Percentiles rank a stretch among this genome's conserved stretches.
These are phyloP conservation scores for Corythornis leucogaster DNA, from an alignment of 2,797 vertebrate genomes.

Conservation along the genomic window DNA sequence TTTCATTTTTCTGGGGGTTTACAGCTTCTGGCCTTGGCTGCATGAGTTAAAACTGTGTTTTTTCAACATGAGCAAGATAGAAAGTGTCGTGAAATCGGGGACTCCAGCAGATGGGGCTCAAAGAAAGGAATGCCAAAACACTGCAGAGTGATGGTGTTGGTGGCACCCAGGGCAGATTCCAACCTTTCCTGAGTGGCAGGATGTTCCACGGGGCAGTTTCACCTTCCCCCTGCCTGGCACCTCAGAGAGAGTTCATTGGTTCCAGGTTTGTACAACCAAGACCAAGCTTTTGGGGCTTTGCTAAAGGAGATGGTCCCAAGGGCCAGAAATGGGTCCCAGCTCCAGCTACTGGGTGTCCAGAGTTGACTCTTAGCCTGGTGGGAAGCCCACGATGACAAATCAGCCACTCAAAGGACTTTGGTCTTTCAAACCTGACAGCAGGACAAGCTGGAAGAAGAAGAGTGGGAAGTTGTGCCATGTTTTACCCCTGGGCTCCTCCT, in stretches of 20 bases:
- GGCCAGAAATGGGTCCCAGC: background rate
- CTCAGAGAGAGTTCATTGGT: background rate
- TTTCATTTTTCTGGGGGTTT: background rate
- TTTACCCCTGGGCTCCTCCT: background rate
- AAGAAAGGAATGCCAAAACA: slow-evolving; percentile 43
- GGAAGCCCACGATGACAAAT: background rate
- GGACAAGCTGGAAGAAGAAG: background rate
- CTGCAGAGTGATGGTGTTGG: background rate
- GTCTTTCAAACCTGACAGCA: background rate
- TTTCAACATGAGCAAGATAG: background rate
- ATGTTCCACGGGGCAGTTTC: accelerated
- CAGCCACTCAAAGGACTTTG: background rate
- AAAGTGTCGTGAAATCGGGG: background rate
- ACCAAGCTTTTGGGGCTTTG: background rate
- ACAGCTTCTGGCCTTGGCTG: background rate
- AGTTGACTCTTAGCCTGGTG: background rate
- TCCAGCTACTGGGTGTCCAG: background rate
- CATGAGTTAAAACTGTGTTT: background rate
- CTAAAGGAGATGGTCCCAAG: background rate
- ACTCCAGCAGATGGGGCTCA: slow-evolving; percentile 69
- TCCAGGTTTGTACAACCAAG: background rate
- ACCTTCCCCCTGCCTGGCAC: background rate
- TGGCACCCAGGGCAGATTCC: background rate
- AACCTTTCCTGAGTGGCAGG: background rate
- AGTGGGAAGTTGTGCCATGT: background rate